A percentile compares a stretch with the other conserved stretches of the same genome.
phyloP scores from a whole-genome alignment of 2,113 vertebrate genomes.

The Chionomys nivalis region DNA sequence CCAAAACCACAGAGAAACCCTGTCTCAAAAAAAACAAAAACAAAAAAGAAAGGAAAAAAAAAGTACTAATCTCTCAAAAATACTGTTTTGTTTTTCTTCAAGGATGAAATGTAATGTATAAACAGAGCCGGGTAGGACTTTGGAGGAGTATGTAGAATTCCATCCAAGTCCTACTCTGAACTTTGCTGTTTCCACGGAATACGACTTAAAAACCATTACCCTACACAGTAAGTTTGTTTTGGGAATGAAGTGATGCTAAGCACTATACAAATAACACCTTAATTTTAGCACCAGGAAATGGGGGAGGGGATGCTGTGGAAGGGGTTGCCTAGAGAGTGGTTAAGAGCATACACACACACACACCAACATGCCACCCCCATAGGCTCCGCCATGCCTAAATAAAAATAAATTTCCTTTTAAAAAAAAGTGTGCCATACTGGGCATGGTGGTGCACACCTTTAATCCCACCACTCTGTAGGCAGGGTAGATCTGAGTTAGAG shows the following conservation, averaged over 20 bases:
- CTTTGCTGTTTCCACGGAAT: background rate
- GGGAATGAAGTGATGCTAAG: background rate
- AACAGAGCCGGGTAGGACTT: background rate
- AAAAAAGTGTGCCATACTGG: too few species aligned
- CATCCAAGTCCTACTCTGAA: background rate
- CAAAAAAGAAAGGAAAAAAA: background rate
- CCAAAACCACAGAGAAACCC: too few species aligned
- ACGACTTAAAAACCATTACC: constrained; percentile 19
- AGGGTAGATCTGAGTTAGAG: too few species aligned
- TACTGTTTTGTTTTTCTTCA: constrained; percentile 45
- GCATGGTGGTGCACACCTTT: too few species aligned
- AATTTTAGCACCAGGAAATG: background rate
- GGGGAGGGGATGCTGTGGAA: background rate
- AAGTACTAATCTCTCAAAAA: constrained; percentile 31
- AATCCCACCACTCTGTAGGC: too few species aligned
- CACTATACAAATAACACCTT: background rate
- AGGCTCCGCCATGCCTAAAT: background rate
- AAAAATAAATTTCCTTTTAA: background rate
- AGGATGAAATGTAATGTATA: background rate
- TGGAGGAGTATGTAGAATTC: background rate
- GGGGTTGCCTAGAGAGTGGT: background rate
- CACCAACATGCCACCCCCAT: background rate
- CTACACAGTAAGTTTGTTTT: background rate
- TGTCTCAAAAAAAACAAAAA: too few species aligned
- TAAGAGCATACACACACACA: background rate